Evolutionary conservation across 2,888 invertebrate species (phyloP).

Genomic region (Bimastos eiseni): DNA sequence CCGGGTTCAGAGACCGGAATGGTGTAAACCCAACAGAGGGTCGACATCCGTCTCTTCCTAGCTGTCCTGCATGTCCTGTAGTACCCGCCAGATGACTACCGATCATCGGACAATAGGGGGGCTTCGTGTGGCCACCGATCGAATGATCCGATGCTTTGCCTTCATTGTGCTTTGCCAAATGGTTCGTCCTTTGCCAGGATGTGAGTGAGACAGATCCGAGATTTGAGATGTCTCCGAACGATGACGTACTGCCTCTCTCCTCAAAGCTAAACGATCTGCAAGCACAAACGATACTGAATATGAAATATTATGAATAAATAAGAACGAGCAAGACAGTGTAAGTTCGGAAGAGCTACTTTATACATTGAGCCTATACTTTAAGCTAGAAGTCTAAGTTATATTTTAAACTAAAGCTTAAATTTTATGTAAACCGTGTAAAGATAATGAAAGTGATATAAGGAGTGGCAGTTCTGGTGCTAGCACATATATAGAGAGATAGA

Average conservation of each 20-base stretch:
- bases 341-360: not conserved
- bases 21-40: not conserved
- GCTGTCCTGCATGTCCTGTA: not conserved
- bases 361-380: not conserved
- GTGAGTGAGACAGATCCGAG: not conserved
- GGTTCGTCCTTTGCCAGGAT: not conserved
- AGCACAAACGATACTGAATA: not conserved
- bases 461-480: not conserved
- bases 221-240: not conserved
- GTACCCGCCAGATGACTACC: not conserved
- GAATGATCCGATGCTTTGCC: not conserved
- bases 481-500: too few species aligned
- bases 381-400: too few species aligned
- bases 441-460: not conserved
- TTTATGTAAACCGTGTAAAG: not conserved
- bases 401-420: too few species aligned
- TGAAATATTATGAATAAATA: not conserved
- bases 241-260: not conserved
- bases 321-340: not conserved
- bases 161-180: not conserved
- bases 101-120: not conserved
- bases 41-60: not conserved
- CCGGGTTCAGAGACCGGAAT: not conserved
- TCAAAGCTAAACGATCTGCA: conserved; percentile 3
- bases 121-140: not conserved